Base-by-base conservation (phyloP, 2,113 vertebrate species). In the Thunnus maccoyii region DNA sequence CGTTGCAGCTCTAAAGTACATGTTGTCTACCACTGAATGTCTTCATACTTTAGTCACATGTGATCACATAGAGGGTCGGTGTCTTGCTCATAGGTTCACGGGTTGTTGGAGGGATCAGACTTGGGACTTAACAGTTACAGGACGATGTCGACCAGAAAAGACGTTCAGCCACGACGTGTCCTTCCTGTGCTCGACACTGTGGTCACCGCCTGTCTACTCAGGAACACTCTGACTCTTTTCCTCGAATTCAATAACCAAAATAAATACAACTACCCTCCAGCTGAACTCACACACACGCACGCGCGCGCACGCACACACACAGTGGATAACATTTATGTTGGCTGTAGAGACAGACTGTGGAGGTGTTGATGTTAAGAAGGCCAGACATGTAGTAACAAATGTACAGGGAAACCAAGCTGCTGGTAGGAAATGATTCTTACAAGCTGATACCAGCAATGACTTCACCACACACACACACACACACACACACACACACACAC, bases 351-450 rank as follows among this genome's bases (percentile, higher is more conserved):
- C 81, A 72, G 69, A 69, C 71, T n/a, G 76, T 17, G 44, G 70
- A 83, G 54, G 73, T 73, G 87, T 41, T 58, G 70, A 51, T n/a
- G 81, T 73, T 61, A 36, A 50, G 25, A n/a, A 44, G 51, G 50
- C 67, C 85, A 87, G 85, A 86, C 89, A 36, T 80, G 82, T 55
- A 78, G 74, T 27, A 69, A 90, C 82, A 88, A 71, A 90, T 72
- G 54, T 55, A 57, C 47, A 56, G 36, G 11, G 62, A 84, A 76
- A 75, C 82, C n/a, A 62, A 68, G 77, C 86, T 61, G 72, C 78
- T 83, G 64, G 80, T 62, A 82, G 82, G 87, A 88, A 85, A 72
- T 74, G 64, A 85, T 84, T 88, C 78, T 62, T 74, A 48, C 7
- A 62, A 86, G 62, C 78, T 69, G 83, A 89, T 89, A 85, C 64